Conservation (phyloP, 2,113 vertebrate genomes). For the Stigmatopora nigra region DNA sequence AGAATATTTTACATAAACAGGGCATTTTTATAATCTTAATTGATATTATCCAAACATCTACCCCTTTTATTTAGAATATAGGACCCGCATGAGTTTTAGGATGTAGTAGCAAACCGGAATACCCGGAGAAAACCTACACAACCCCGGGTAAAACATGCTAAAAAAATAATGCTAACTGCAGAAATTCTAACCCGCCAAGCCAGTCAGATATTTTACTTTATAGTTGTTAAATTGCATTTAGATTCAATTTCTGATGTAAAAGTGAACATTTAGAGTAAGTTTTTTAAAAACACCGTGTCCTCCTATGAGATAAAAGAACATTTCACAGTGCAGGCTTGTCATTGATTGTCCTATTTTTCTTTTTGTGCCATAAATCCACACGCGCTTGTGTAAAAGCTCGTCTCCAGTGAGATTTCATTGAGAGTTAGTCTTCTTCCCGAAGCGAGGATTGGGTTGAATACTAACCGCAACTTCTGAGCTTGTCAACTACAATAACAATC, state of each 20-base stretch:
- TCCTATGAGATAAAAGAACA: not conserved
- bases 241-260: too few species aligned
- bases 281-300: too few species aligned
- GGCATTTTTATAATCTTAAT: not conserved
- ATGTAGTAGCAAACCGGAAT: too few species aligned
- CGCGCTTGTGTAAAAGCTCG: not conserved
- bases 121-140: too few species aligned
- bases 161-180: too few species aligned
- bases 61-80: not conserved
- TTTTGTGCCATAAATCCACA: not conserved
- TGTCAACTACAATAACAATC: slow-evolving; percentile 1
- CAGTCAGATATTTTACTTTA: too few species aligned
- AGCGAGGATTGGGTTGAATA: not conserved
- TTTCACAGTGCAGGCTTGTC: not conserved
- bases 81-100: too few species aligned
- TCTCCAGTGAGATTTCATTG: not conserved
- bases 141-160: too few species aligned
- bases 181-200: too few species aligned
- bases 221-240: too few species aligned
- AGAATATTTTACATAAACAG: not conserved
- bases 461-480: not conserved
- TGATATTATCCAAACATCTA: not conserved
- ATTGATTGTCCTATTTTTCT: not conserved
- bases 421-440: not conserved
- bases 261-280: too few species aligned